These are phyloP conservation scores for Syrrhaptes paradoxus DNA, from an alignment of 2,113 vertebrate genomes.

Conservation along the genomic window DNA sequence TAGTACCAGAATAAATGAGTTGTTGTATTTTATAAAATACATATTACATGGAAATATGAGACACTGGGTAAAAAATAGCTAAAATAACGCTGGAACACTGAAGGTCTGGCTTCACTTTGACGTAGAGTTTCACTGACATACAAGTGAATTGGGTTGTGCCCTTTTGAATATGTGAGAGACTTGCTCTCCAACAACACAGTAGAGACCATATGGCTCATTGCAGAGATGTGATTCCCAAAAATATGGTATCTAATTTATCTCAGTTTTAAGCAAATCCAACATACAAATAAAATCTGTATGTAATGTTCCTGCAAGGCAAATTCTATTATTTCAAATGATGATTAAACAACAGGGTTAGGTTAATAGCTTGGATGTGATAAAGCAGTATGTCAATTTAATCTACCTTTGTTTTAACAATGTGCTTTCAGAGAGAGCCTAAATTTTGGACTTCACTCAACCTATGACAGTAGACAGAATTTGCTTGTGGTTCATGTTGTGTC, in stretches of 20 bases:
- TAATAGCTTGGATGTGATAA: neutral
- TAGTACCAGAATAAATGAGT: neutral
- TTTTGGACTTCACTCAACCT: neutral
- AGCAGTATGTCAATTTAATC: neutral
- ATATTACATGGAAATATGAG: neutral
- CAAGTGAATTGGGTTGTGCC: neutral
- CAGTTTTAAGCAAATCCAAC: neutral
- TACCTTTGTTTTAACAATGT: neutral
- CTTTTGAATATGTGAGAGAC: neutral
- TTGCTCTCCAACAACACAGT: rapidly evolving
- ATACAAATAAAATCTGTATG: neutral
- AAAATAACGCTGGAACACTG: neutral
- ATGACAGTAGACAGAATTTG: neutral
- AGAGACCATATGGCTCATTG: neutral
- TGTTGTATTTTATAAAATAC: neutral
- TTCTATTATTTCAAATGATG: neutral
- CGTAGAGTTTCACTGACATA: rapidly evolving
- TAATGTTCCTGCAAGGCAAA: neutral
- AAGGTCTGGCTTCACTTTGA: neutral
- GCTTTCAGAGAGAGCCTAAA: neutral
- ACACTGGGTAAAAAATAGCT: neutral
- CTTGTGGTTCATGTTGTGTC: neutral
- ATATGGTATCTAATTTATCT: neutral
- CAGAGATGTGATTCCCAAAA: neutral
- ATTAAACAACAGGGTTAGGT: neutral